Conservation (phyloP, 2,797 vertebrate genomes). For the Parauchenoglanis ngamensis region DNA sequence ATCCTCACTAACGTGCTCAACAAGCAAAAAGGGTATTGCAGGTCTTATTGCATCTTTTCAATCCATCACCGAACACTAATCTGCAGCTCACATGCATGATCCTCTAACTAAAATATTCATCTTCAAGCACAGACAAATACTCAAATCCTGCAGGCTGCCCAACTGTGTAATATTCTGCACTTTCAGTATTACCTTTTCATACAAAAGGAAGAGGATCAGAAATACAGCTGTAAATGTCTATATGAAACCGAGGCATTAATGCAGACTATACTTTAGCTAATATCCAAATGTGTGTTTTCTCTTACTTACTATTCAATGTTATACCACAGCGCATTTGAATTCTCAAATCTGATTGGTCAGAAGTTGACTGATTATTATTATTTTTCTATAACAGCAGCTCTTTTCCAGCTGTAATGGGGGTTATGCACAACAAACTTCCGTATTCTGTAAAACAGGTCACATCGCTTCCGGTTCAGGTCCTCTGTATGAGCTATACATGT, state of each 20-base stretch:
- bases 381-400: not conserved
- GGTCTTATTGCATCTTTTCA: not conserved
- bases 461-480: no score
- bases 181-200: not conserved
- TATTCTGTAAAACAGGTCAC: no score
- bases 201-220: not conserved
- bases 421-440: no score
- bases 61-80: no score
- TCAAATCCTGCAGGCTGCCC: not conserved
- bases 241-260: not conserved
- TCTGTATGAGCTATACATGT: no score
- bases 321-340: not conserved
- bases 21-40: not conserved
- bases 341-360: not conserved
- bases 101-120: not conserved
- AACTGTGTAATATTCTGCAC: not conserved
- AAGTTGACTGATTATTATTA: not conserved
- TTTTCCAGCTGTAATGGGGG: not conserved
- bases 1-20: constrained; percentile 10
- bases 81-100: not conserved
- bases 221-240: not conserved
- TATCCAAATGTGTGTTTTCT: not conserved
- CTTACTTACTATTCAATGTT: not conserved
- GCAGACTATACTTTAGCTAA: not conserved
- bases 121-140: not conserved